These are phyloP conservation scores for Astyanax mexicanus DNA, from an alignment of 2,797 vertebrate species.

Conservation along the genomic window DNA sequence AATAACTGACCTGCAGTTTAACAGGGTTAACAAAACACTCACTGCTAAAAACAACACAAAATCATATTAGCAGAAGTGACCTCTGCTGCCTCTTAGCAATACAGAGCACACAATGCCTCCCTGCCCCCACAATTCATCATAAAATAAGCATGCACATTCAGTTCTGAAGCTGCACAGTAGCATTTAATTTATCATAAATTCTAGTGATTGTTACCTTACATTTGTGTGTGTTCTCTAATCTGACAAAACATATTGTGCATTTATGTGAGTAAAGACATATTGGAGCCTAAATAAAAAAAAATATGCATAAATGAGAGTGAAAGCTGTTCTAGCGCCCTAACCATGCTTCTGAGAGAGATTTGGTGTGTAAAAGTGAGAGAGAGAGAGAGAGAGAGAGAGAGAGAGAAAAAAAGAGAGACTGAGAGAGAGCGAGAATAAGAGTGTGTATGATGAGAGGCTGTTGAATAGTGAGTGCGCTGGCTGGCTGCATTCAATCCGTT, in stretches of 20 bases:
- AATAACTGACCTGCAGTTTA: too few relatives aligned
- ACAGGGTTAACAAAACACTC: too few relatives aligned
- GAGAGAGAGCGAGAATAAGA: background rate
- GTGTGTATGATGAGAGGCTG: constrained; percentile 39
- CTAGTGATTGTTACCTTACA: background rate
- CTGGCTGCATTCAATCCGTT: constrained; percentile 31
- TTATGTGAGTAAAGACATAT: background rate
- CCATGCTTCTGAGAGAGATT: too few relatives aligned
- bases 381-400: background rate
- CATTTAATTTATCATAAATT: background rate
- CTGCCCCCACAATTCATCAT: background rate
- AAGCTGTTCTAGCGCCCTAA: background rate
- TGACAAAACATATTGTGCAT: background rate
- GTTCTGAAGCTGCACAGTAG: background rate
- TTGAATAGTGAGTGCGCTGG: constrained; percentile 34
- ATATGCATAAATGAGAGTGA: background rate
- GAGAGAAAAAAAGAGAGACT: background rate
- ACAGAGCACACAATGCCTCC: background rate
- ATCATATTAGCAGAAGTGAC: background rate
- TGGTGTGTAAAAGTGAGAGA: background rate
- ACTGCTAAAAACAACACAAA: background rate
- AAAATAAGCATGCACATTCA: background rate
- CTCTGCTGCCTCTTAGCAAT: background rate
- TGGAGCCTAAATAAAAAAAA: background rate
- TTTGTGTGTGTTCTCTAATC: background rate